These are phyloP conservation scores for Pangasianodon hypophthalmus DNA, from an alignment of 2,113 vertebrate species.

Conservation along the genomic window DNA sequence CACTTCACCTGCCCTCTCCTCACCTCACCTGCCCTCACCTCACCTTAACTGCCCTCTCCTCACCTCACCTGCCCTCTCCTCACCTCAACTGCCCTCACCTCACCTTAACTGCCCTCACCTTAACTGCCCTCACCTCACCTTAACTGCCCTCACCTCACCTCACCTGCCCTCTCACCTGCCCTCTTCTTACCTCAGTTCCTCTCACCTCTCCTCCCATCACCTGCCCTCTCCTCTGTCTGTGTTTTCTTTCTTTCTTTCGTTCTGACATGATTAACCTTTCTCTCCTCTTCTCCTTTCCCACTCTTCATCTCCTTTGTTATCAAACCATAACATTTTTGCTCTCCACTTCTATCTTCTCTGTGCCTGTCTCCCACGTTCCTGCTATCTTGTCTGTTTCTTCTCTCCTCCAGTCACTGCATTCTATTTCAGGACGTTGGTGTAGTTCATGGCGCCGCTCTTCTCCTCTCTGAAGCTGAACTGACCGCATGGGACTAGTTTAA, in stretches of 20 bases:
- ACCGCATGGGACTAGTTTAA: slow-evolving; percentile 53
- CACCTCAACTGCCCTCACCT: neutral
- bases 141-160: neutral
- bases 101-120: neutral
- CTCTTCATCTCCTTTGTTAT: neutral
- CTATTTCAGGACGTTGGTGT: slow-evolving; percentile 56
- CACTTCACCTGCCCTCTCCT: neutral
- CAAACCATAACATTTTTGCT: neutral
- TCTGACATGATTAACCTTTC: neutral
- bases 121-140: neutral
- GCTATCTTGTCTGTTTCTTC: neutral
- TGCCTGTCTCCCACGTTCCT: slow-evolving; percentile 41
- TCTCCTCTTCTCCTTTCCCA: neutral
- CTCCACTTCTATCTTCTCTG: neutral
- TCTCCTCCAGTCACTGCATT: slow-evolving; percentile 46
- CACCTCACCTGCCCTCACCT: too few species aligned
- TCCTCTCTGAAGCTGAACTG: slow-evolving; percentile 42
- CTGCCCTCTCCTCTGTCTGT: neutral
- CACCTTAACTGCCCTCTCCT: neutral
- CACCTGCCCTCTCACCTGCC: neutral
- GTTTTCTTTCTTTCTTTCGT: neutral
- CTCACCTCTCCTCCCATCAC: neutral
- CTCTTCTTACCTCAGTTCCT: neutral
- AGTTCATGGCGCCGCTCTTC: slow-evolving; percentile 19
- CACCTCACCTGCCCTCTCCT: neutral